These are phyloP conservation scores for Drosophila nigromelanica DNA, from an alignment of 1,140 invertebrate species.

Conservation along the genomic window DNA sequence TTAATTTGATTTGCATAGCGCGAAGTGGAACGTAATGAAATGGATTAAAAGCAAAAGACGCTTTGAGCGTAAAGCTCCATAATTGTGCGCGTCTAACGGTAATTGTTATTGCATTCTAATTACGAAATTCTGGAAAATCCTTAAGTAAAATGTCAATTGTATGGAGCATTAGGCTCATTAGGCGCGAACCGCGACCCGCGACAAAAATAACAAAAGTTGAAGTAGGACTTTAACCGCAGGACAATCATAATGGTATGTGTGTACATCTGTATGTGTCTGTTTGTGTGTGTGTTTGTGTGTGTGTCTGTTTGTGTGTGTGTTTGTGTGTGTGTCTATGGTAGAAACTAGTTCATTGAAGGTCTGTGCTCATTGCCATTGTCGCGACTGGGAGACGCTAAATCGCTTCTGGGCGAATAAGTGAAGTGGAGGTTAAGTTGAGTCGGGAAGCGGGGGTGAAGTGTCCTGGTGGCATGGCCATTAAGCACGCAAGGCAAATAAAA, in stretches of 20 bases:
- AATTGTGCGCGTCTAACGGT: slow-evolving; percentile 56
- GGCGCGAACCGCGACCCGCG: neutral
- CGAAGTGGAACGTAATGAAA: slow-evolving; percentile 36
- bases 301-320: slow-evolving; percentile 13
- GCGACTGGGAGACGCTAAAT: slow-evolving; percentile 38
- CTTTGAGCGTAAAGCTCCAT: slow-evolving; percentile 24
- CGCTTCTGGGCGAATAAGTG: slow-evolving; percentile 31
- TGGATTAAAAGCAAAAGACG: slow-evolving; percentile 18
- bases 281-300: slow-evolving; percentile 9
- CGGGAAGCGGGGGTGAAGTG: slow-evolving; percentile 13
- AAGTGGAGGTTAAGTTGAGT: neutral
- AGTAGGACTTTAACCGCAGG: slow-evolving; percentile 15
- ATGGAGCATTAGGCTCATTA: slow-evolving; percentile 68
- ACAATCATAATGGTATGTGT: slow-evolving; percentile 12
- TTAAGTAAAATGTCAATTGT: slow-evolving; percentile 81
- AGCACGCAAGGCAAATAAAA: slow-evolving; percentile 81
- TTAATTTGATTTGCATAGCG: slow-evolving; percentile 66
- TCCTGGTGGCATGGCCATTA: slow-evolving; percentile 65
- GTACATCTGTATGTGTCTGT: slow-evolving; percentile 16
- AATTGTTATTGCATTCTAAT: slow-evolving; percentile 83
- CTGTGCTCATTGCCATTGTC: slow-evolving; percentile 38
- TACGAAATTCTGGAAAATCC: slow-evolving; percentile 69
- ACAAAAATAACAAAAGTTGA: slow-evolving; percentile 13
- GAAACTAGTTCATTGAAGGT: slow-evolving; percentile 55
- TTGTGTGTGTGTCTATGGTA: slow-evolving; percentile 11